Conservation (phyloP, 2,888 invertebrate species). For the Hyposoter didymator region DNA sequence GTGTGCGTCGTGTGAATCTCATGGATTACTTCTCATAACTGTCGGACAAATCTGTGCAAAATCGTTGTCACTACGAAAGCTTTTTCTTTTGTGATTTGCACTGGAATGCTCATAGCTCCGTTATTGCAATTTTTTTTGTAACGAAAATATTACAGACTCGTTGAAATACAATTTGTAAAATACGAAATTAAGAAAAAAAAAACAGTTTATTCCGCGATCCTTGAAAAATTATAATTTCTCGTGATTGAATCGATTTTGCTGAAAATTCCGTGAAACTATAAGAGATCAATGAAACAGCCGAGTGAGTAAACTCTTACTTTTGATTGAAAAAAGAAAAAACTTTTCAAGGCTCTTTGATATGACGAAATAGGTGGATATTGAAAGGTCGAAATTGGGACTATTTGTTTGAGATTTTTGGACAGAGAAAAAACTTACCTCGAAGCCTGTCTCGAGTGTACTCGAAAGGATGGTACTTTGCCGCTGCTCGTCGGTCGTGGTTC, state of each 20-base stretch:
- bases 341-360: neutral
- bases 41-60: neutral
- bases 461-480: conserved; percentile 85
- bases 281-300: neutral
- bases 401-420: neutral
- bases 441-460: conserved; percentile 94
- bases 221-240: neutral
- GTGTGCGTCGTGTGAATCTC: too few species aligned
- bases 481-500: conserved; percentile 84
- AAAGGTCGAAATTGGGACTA: neutral
- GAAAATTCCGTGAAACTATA: neutral
- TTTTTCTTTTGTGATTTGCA: too few species aligned
- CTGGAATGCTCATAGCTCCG: neutral
- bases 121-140: neutral
- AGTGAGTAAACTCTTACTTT: neutral
- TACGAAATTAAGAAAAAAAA: neutral
- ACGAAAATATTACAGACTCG: neutral
- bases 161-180: too few species aligned
- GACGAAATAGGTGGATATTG: neutral
- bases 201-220: neutral
- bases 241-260: neutral
- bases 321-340: neutral
- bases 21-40: too few species aligned
- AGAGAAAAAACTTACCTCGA: conserved; percentile 86
- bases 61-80: neutral